Conservation (phyloP, 2,113 vertebrate species). For the Serilophus lunatus region DNA sequence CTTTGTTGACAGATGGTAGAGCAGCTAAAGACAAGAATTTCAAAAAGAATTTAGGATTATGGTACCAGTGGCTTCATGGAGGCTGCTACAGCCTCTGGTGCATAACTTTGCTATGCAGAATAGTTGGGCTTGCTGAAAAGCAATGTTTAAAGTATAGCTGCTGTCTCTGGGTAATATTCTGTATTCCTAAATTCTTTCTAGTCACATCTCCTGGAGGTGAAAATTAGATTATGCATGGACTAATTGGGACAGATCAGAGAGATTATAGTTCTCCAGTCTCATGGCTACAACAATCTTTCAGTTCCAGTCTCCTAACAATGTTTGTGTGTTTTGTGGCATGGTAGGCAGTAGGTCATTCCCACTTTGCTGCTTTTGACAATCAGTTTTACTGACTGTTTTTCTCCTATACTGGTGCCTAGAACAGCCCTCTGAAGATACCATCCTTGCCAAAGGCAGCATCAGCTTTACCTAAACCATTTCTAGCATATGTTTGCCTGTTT, state of each 20-base stretch:
- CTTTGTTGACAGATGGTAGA: not conserved
- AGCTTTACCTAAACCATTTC: slow-evolving; percentile 66
- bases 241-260: not conserved
- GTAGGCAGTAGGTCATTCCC: not conserved
- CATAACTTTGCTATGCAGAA: not conserved
- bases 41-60: not conserved
- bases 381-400: slow-evolving; percentile 29
- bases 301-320: not conserved
- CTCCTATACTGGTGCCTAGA: slow-evolving; percentile 35
- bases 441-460: slow-evolving; percentile 67
- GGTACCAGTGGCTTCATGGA: not conserved
- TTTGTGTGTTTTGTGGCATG: not conserved
- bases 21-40: not conserved
- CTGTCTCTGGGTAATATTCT: not conserved
- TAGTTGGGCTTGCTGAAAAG: not conserved
- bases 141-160: not conserved
- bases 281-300: not conserved
- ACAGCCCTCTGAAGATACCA: slow-evolving; percentile 52
- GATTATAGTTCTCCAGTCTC: not conserved
- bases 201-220: not conserved
- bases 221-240: not conserved
- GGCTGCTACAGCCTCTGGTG: not conserved
- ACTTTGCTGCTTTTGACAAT: not conserved
- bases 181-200: not conserved
- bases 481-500: slow-evolving; percentile 70